A percentile compares a stretch with the other conserved stretches of the same genome.
Conservation (phyloP, 1,140 invertebrate genomes). For the Cotesia vestalis region DNA sequence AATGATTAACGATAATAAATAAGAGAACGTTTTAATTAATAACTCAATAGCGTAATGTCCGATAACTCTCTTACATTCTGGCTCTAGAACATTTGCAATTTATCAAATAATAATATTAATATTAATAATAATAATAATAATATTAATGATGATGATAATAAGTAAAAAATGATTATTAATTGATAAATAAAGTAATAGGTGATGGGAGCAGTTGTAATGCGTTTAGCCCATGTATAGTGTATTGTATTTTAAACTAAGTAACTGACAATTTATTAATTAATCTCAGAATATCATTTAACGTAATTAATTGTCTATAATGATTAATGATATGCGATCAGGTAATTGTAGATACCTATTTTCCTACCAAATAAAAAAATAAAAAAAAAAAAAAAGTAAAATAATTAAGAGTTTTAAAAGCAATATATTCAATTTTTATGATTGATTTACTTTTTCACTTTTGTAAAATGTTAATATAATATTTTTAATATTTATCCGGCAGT, state of each 20-base stretch:
- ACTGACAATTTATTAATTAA: constrained; percentile 26
- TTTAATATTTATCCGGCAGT: too few relatives aligned
- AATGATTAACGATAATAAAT: constrained; percentile 48
- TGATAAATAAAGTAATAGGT: constrained; percentile 45
- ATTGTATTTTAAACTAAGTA: constrained; percentile 62
- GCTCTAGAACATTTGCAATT: constrained; percentile 51
- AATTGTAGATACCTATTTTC: constrained; percentile 66
- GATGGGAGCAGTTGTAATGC: constrained; percentile 62
- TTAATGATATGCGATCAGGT: constrained; percentile 53
- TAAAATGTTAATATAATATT: too few relatives aligned
- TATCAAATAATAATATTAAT: constrained; percentile 54
- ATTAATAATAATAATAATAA: constrained; percentile 40
- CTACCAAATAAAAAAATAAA: constrained; percentile 49
- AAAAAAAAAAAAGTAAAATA: constrained; percentile 44
- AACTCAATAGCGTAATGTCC: constrained; percentile 40
- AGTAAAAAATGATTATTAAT: constrained; percentile 3
- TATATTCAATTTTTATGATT: not conserved
- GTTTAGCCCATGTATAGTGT: constrained; percentile 65
- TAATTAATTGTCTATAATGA: constrained; percentile 49
- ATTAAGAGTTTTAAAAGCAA: constrained; percentile 31
- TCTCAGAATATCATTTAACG: constrained; percentile 39
- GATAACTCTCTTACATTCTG: constrained; percentile 60
- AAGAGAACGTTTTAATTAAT: constrained; percentile 40
- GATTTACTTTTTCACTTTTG: constrained; percentile 60
- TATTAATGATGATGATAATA: constrained; percentile 43